Percentiles rank a stretch among this genome's conserved stretches.
These are phyloP conservation scores for Stratiomys singularior DNA, from an alignment of 2,888 invertebrate genomes.

Conservation along the genomic window DNA sequence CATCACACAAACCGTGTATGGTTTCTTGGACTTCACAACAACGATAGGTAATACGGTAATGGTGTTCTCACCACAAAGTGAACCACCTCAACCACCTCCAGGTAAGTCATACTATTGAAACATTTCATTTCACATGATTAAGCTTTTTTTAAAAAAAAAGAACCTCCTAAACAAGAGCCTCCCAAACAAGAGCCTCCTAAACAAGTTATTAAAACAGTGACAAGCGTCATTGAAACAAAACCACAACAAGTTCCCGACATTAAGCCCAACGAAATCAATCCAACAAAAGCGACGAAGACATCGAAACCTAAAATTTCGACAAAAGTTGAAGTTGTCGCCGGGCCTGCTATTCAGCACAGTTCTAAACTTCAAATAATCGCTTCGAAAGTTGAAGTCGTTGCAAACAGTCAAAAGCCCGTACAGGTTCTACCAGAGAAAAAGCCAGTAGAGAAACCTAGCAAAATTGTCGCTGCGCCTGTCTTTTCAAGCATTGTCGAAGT, in stretches of 20 bases:
- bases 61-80: constrained; percentile 92
- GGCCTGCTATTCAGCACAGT: constrained; percentile 44
- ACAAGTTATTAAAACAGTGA: constrained; percentile 48
- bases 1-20: constrained; percentile 91
- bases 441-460: constrained; percentile 32
- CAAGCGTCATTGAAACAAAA: constrained; percentile 55
- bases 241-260: constrained; percentile 49
- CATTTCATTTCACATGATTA: neutral
- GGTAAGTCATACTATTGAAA: constrained; percentile 67
- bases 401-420: constrained; percentile 61
- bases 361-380: constrained; percentile 66
- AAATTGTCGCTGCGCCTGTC: constrained; percentile 54
- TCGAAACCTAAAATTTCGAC: constrained; percentile 52
- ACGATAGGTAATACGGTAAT: constrained; percentile 94
- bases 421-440: constrained; percentile 52
- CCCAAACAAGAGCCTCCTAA: constrained; percentile 49
- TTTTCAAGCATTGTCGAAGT: constrained; percentile 71
- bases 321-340: constrained; percentile 54
- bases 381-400: constrained; percentile 62
- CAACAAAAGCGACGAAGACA: constrained; percentile 52
- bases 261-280: constrained; percentile 52
- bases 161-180: neutral
- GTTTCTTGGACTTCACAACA: constrained; percentile 92
- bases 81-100: constrained; percentile 75
- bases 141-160: neutral